Percentiles rank a stretch among this genome's conserved stretches.
These are phyloP conservation scores for Orthonevra nobilis DNA, from an alignment of 2,888 invertebrate species.

Conservation along the genomic window DNA sequence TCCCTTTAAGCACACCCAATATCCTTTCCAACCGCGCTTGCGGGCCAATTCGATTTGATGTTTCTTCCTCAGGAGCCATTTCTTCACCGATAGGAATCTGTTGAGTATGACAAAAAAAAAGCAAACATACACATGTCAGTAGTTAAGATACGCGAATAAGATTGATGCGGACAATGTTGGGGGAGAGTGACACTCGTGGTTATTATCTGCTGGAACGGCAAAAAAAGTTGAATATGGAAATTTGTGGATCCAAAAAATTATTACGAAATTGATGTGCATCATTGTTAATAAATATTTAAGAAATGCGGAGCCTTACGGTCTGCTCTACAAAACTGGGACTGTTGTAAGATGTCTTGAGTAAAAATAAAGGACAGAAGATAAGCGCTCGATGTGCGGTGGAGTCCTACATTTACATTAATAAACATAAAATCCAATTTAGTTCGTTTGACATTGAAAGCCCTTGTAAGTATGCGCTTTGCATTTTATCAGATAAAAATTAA, in stretches of 20 bases:
- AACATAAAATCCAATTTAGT: too few species aligned
- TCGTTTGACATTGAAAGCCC: too few species aligned
- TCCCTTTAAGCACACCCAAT: slow-evolving; percentile 99
- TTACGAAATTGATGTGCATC: slow-evolving; percentile 37
- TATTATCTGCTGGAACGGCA: slow-evolving; percentile 32
- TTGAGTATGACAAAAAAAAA: slow-evolving; percentile 71
- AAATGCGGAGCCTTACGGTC: too few species aligned
- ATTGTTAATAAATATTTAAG: too few species aligned
- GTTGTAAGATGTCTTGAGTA: too few species aligned
- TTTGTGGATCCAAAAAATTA: slow-evolving; percentile 22
- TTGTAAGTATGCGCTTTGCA: too few species aligned
- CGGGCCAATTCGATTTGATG: slow-evolving; percentile 97
- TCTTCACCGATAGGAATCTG: slow-evolving; percentile 98
- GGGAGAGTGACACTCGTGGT: slow-evolving; percentile 8
- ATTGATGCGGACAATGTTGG: neutral
- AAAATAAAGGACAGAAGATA: too few species aligned
- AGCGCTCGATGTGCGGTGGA: too few species aligned
- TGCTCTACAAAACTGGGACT: too few species aligned
- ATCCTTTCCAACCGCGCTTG: slow-evolving; percentile 98
- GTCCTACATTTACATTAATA: too few species aligned
- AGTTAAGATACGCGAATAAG: slow-evolving; percentile 33
- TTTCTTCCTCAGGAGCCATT: slow-evolving; percentile 97
- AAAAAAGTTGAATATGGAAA: slow-evolving; percentile 42
- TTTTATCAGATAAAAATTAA: too few species aligned
- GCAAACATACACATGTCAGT: slow-evolving; percentile 32